Evolutionary conservation across 2,797 vertebrate genomes (phyloP).

Genomic region (Simalia tracyae): DNA sequence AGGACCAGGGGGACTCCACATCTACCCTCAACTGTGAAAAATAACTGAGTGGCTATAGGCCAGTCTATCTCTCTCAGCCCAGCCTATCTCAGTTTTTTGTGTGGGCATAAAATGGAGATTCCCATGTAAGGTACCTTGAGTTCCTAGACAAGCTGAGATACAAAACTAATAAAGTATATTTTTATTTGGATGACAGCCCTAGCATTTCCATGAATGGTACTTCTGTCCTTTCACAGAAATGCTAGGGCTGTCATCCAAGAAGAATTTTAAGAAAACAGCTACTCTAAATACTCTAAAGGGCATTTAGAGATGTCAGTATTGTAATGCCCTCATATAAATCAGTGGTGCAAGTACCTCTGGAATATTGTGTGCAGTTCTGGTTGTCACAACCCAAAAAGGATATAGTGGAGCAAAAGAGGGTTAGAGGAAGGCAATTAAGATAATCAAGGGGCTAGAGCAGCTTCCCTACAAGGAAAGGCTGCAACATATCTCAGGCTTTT

Average conservation of each 20-base stretch:
- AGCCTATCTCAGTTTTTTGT: neutral
- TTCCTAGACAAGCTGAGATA: neutral
- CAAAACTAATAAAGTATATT: neutral
- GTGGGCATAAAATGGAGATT: neutral
- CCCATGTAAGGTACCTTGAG: neutral
- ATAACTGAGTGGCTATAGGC: neutral
- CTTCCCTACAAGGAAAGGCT: neutral
- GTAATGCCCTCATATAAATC: neutral
- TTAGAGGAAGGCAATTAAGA: neutral
- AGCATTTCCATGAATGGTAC: neutral
- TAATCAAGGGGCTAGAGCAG: neutral
- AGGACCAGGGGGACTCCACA: neutral
- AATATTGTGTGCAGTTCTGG: neutral
- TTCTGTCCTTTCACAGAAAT: neutral
- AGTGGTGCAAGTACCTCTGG: neutral
- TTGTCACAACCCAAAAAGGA: neutral
- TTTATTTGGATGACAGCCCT: neutral
- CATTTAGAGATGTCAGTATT: neutral
- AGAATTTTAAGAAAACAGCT: neutral
- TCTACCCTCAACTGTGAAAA: neutral
- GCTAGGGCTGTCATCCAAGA: neutral
- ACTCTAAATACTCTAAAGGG: neutral
- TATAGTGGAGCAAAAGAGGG: neutral
- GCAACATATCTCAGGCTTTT: rapidly evolving
- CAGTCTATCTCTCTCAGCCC: neutral